Evolutionary conservation across 2,888 invertebrate genomes (phyloP), one percentile per base, ranked within the genome.

Genomic region (Agrochola circellaris): DNA sequence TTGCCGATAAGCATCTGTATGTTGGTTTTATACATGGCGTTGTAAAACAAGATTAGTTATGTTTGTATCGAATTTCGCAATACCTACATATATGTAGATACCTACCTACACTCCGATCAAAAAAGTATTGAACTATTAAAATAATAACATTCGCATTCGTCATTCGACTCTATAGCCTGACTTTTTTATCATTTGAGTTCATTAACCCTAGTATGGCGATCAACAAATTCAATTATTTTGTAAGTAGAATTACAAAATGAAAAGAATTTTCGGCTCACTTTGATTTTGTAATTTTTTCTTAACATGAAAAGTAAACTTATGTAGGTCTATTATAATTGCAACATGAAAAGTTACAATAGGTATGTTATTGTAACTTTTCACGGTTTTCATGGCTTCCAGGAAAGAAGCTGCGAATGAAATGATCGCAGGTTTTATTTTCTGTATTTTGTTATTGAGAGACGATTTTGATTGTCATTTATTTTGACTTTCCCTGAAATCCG

Each of bases 1-100:
- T 75, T 26, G 26, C 30, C 1, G 87, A 84, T 87, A 79, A 38
- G 56, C 42, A 87, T 87, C 82, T 20, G 61, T 23, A 61, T 34
- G 61, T 78, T 17, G 38, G 34, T 73, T 75, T 67, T 75, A 73
- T 69, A 62, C 23, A 67, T 42, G 11, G 65, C n/a, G 64, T 60
- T 56, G 70, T 73, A 60, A 73, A 75, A 75, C 38, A 51, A 75
- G 76, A 78, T 84, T 73, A 81, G 71, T 73, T 58, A 73, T 73
- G 66, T 67, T 20, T 67, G 66, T 81, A 81, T 87, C 74, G 58
- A 70, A 84, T 87, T 73, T 51, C 84, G 20, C 56, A 13, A 34
- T n/a, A n/a, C n/a, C n/a, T n/a, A n/a, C n/a, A n/a, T 45, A 42
- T 26, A 48, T 23, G 51, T 54, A 26, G 9, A 9, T 60, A 60